Conservation (phyloP, 2,888 invertebrate genomes). For the Octodonta nipae region DNA sequence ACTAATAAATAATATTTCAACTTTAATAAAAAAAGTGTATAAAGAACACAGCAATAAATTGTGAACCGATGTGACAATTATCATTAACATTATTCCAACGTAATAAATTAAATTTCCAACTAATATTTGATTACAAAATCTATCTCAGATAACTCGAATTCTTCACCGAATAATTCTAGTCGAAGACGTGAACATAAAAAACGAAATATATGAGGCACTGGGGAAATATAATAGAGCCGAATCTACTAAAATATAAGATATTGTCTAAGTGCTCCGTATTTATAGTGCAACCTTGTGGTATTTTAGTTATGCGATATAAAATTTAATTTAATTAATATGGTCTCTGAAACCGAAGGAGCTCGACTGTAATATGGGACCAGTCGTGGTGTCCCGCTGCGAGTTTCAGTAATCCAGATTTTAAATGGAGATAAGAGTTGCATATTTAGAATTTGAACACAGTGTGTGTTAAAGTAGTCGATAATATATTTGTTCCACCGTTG, state of each 20-base stretch:
- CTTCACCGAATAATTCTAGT: background rate
- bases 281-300: slow-evolving; percentile 27
- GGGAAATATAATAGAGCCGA: slow-evolving; percentile 8
- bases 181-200: slow-evolving; percentile 5
- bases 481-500: too few relatives aligned
- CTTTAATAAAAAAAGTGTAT: slow-evolving; percentile 3
- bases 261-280: slow-evolving; percentile 24
- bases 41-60: slow-evolving; percentile 5
- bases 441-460: slow-evolving; percentile 25
- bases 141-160: slow-evolving; percentile 2
- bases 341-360: slow-evolving; percentile 13
- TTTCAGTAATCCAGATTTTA: slow-evolving; percentile 24
- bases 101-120: slow-evolving; percentile 5
- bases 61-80: slow-evolving; percentile 4
- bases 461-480: too few relatives aligned
- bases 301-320: slow-evolving; percentile 33
- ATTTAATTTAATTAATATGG: slow-evolving; percentile 36
- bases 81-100: slow-evolving; percentile 4
- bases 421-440: slow-evolving; percentile 24
- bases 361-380: slow-evolving; percentile 24
- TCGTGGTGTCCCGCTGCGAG: slow-evolving; percentile 26
- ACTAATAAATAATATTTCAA: background rate
- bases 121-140: slow-evolving; percentile 7
- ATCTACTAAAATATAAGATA: slow-evolving; percentile 10
- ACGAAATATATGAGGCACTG: slow-evolving; percentile 7